These are phyloP conservation scores for Caenorhabditis brenneri DNA, from an alignment of 1,140 invertebrate genomes.

Conservation along the genomic window DNA sequence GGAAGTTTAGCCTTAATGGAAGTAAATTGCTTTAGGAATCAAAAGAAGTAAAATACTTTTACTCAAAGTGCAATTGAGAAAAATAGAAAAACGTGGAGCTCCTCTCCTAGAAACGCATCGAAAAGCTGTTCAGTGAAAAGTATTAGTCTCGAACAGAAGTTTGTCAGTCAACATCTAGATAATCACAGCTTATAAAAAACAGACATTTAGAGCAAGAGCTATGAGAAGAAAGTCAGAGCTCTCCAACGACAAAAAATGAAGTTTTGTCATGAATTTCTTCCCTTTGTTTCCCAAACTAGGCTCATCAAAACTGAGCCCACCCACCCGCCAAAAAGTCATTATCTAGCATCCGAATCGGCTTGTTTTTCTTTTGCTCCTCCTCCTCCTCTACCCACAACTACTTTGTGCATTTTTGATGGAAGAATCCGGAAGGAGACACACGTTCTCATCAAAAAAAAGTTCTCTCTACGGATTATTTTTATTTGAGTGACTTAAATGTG, in stretches of 20 bases:
- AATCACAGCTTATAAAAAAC: too few relatives aligned
- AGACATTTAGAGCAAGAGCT: too few relatives aligned
- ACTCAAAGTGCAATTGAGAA: too few relatives aligned
- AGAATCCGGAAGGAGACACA: not conserved
- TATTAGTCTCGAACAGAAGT: too few relatives aligned
- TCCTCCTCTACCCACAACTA: not conserved
- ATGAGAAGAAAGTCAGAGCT: too few relatives aligned
- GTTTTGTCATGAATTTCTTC: not conserved
- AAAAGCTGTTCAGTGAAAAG: not conserved
- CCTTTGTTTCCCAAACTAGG: not conserved
- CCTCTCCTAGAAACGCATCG: too few relatives aligned
- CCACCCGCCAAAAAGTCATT: not conserved
- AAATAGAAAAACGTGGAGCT: not conserved
- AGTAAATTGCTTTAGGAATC: not conserved
- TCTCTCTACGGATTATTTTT: too few relatives aligned
- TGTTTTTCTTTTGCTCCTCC: not conserved
- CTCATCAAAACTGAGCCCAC: not conserved
- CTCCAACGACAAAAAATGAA: not conserved
- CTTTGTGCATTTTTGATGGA: not conserved
- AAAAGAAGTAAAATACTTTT: not conserved
- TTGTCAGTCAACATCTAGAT: too few relatives aligned
- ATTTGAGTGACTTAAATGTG: too few relatives aligned
- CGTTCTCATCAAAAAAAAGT: not conserved
- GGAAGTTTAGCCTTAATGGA: not conserved
- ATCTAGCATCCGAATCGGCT: not conserved